phyloP scores from a whole-genome alignment of 92 coral and sea anemone species.

The Parazoanthus darwini region DNA sequence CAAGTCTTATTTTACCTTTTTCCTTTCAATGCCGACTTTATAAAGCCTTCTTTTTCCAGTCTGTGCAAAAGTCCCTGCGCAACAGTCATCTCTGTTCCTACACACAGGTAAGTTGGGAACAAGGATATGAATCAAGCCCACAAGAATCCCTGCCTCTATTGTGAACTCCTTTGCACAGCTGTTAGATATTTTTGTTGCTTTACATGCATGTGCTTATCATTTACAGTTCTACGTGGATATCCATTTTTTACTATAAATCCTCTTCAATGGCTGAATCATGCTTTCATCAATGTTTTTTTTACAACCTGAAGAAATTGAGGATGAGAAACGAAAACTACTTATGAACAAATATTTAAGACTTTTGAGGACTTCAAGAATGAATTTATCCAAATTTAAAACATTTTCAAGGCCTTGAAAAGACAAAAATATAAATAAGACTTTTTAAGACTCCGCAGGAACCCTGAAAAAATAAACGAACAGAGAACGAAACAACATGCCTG shows the following conservation, averaged over 20 bases:
- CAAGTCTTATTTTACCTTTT: slow-evolving; percentile 68
- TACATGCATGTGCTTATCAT: no score
- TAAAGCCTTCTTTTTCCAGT: slow-evolving; percentile 89
- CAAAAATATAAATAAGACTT: no score
- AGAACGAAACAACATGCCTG: not conserved
- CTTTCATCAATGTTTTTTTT: no score
- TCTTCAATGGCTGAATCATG: not conserved
- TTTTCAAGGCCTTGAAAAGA: no score
- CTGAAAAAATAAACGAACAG: not conserved
- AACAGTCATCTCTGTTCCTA: slow-evolving; percentile 87
- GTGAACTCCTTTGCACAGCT: not conserved
- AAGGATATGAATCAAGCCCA: not conserved
- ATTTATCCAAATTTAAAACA: no score
- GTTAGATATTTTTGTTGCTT: not conserved
- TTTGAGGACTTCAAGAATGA: no score
- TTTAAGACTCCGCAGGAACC: no score
- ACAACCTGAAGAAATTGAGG: no score
- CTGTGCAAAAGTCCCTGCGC: slow-evolving; percentile 89
- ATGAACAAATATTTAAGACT: no score
- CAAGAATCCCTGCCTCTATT: not conserved
- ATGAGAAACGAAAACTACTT: no score
- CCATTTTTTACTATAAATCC: not conserved
- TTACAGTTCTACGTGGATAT: no score
- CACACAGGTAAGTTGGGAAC: not conserved
- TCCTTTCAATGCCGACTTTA: slow-evolving; percentile 82